These are phyloP conservation scores for Sclerurus mexicanus DNA, from an alignment of 2,113 vertebrate species.

Conservation along the genomic window DNA sequence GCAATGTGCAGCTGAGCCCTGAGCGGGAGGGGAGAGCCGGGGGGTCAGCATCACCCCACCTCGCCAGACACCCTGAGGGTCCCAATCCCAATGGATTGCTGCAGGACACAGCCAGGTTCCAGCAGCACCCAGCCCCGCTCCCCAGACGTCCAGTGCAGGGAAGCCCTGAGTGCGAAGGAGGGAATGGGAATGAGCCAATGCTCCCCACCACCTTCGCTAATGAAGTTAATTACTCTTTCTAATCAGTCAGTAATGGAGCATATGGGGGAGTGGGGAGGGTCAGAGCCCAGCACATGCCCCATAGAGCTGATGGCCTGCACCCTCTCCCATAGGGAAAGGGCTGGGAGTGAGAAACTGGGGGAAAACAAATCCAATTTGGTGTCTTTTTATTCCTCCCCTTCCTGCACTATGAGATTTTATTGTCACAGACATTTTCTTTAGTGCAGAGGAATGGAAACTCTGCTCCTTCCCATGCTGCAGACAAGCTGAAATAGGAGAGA, in stretches of 20 bases:
- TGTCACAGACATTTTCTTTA: neutral
- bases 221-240: neutral
- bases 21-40: neutral
- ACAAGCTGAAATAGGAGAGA: neutral
- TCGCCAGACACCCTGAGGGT: neutral
- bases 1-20: neutral
- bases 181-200: neutral
- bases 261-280: neutral
- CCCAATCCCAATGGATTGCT: neutral
- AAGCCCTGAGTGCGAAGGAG: neutral
- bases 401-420: neutral
- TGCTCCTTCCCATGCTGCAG: neutral
- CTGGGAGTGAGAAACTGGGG: neutral
- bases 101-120: neutral
- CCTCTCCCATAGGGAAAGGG: neutral
- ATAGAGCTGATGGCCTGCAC: fast-evolving
- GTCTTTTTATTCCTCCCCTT: neutral
- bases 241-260: neutral
- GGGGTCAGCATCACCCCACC: neutral
- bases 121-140: neutral
- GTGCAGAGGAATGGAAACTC: neutral
- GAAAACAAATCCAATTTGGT: neutral
- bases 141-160: neutral
- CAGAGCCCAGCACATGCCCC: fast-evolving
- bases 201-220: neutral